These are phyloP conservation scores for Trinectes maculatus DNA, from an alignment of 2,113 vertebrate genomes.

Conservation along the genomic window DNA sequence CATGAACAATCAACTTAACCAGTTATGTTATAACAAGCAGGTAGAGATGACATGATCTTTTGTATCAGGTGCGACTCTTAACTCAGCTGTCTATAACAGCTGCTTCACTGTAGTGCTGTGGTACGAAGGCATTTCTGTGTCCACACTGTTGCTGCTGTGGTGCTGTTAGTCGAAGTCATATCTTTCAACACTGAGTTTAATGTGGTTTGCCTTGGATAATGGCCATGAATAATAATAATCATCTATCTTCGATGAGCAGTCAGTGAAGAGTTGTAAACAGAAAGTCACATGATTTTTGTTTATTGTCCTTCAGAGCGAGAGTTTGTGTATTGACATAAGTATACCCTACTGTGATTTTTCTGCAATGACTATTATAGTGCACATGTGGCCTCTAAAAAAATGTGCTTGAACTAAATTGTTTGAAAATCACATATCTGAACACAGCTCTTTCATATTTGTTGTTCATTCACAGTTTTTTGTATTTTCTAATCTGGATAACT, in stretches of 20 bases:
- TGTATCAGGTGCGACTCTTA: neutral
- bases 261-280: neutral
- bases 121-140: neutral
- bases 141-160: neutral
- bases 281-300: neutral
- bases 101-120: neutral
- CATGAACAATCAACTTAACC: neutral
- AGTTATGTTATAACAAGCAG: neutral
- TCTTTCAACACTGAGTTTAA: neutral
- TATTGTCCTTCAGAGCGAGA: neutral
- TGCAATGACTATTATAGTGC: neutral
- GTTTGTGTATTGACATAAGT: too few relatives aligned
- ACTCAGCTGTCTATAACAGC: neutral
- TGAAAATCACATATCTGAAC: neutral
- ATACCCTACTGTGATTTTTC: neutral
- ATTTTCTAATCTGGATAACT: neutral
- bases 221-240: slow-evolving; percentile 6
- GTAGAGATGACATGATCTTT: neutral
- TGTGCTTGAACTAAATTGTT: neutral
- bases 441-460: neutral
- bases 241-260: neutral
- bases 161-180: neutral
- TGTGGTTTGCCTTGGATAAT: neutral
- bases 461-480: neutral
- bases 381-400: neutral